Conservation (phyloP, 2,797 vertebrate genomes). For the Enteromius trimaculatus region DNA sequence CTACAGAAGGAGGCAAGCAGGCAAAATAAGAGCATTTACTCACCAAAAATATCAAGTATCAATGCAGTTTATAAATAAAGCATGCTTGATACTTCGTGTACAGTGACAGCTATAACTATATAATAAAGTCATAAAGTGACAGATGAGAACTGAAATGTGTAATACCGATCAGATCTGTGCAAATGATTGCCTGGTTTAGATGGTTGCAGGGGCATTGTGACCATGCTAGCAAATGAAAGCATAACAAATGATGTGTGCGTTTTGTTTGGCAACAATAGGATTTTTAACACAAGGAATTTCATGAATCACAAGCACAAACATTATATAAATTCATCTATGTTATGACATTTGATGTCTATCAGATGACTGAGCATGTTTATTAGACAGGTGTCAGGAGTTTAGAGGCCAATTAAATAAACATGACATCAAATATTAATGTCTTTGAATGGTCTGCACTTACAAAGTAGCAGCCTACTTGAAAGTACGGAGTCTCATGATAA, state of each 20-base stretch:
- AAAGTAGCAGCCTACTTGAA: not conserved
- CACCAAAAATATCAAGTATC: slow-evolving; percentile 3
- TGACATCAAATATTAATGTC: slow-evolving; percentile 8
- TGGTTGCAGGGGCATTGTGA: not conserved
- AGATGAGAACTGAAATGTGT: not conserved
- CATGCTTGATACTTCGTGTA: not conserved
- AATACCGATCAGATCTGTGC: not conserved
- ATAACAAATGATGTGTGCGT: not conserved
- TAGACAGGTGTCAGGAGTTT: not conserved
- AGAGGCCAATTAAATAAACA: not conserved
- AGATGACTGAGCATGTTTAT: not conserved
- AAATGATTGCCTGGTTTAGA: not conserved
- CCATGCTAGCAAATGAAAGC: slow-evolving; percentile 1
- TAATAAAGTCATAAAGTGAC: not conserved
- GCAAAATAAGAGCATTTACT: not conserved
- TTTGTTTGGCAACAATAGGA: not conserved
- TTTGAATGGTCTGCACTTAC: not conserved
- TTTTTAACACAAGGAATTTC: not conserved
- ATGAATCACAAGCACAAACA: not conserved
- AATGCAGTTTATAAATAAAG: slow-evolving; percentile 31
- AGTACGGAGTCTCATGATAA: not conserved
- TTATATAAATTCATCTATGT: not conserved
- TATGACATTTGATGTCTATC: not conserved
- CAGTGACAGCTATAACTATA: slow-evolving; percentile 12
- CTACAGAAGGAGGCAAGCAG: not conserved